These are phyloP conservation scores for Calliphora vicina DNA, from an alignment of 1,140 invertebrate species.

Conservation along the genomic window DNA sequence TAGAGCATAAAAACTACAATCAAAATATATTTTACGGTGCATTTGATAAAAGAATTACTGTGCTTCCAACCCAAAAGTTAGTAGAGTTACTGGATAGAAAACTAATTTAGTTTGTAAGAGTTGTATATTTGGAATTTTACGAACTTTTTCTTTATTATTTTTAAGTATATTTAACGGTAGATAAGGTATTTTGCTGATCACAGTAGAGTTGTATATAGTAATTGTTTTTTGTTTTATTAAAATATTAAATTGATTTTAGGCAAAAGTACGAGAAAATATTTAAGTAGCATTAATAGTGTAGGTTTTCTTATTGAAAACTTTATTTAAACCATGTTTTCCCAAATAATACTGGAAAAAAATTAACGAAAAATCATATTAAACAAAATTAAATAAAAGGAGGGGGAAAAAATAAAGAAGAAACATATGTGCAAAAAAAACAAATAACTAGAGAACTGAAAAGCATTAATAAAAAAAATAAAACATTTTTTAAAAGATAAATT, in stretches of 20 bases:
- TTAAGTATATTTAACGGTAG: neutral
- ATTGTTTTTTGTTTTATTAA: too few species aligned
- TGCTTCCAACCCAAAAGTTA: neutral
- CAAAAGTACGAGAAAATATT: too few species aligned
- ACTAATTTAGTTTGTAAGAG: too few species aligned
- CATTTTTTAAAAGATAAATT: too few species aligned
- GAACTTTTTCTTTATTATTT: slow-evolving; percentile 21
- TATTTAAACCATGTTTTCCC: slow-evolving; percentile 59
- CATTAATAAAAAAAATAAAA: neutral
- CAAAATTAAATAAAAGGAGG: slow-evolving; percentile 22
- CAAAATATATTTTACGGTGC: neutral
- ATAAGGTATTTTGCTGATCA: slow-evolving; percentile 25
- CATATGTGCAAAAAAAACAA: slow-evolving; percentile 44
- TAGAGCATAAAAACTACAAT: neutral
- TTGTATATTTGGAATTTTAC: neutral
- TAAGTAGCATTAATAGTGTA: slow-evolving; percentile 32
- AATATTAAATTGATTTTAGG: too few species aligned
- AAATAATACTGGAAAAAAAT: slow-evolving; percentile 58
- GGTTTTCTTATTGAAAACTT: slow-evolving; percentile 53
- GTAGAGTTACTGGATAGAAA: neutral
- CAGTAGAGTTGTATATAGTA: slow-evolving; percentile 19
- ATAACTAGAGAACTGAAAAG: slow-evolving; percentile 43
- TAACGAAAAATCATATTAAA: slow-evolving; percentile 40
- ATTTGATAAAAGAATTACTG: neutral
- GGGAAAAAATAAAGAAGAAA: neutral